Percentiles rank a stretch among this genome's conserved stretches.
phyloP scores from a whole-genome alignment of 1,140 invertebrate genomes.

The Homarus americanus region DNA sequence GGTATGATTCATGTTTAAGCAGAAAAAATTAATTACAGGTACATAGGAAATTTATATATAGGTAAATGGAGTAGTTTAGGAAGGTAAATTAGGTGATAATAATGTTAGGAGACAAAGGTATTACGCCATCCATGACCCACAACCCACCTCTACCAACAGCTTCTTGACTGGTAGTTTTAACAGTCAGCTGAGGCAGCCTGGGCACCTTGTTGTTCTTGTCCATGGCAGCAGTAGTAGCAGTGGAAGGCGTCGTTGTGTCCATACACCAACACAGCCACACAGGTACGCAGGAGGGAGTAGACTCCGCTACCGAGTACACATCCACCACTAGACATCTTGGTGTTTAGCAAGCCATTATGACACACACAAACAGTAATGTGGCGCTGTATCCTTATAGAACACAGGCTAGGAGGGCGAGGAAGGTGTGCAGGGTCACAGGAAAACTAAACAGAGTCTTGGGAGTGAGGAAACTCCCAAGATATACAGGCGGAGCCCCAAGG shows the following conservation, averaged over 20 bases:
- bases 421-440: background rate
- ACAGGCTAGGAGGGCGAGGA: slow-evolving; percentile 20
- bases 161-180: slow-evolving; percentile 19
- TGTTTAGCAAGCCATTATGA: slow-evolving; percentile 47
- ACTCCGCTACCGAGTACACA: slow-evolving; percentile 31
- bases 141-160: slow-evolving; percentile 12
- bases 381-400: slow-evolving; percentile 48
- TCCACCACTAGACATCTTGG: slow-evolving; percentile 40
- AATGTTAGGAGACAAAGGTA: background rate
- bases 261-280: too few species aligned
- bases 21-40: too few species aligned
- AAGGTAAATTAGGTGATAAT: too few species aligned
- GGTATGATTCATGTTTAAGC: too few species aligned
- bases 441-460: slow-evolving; percentile 37
- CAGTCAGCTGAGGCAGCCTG: slow-evolving; percentile 40
- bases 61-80: too few species aligned
- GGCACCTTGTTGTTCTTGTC: slow-evolving; percentile 39
- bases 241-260: slow-evolving; percentile 30
- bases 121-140: background rate
- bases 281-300: background rate
- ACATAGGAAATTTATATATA: too few species aligned
- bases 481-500: background rate
- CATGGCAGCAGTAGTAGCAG: too few species aligned
- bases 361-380: slow-evolving; percentile 28
- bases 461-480: slow-evolving; percentile 42